Evolutionary conservation across 2,113 vertebrate species (phyloP), one percentile per base, ranked within the genome.

Genomic region (Myotis lucifugus): DNA sequence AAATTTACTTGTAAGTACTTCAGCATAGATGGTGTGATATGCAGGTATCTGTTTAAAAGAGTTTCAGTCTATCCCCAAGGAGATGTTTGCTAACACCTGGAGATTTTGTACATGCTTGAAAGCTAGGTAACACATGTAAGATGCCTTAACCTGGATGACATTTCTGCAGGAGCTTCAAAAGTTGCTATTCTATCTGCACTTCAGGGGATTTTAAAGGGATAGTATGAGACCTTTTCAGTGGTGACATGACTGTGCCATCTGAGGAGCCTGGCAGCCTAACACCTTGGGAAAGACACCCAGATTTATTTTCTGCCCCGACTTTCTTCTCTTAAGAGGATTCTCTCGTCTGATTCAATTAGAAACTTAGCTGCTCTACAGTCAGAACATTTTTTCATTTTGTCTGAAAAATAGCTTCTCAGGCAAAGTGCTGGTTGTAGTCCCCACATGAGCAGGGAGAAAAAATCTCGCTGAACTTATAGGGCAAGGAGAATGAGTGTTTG

Each of bases 1-100:
- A 93, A 94, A 93, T 88, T 59, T 74, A 91, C 56, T 85, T 67
- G 46, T 15, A 48, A 86, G 61, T 79, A 34, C 59, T 78, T 95
- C 48, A 86, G n/a, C 61, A 90, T 21, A 76, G 61, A 40, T 25
- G 34, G 34, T 73, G 21, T 85, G 70, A 84, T 93, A 76, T 23
- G 52, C 90, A 72, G 77, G 34, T 91, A 12, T 88, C 69, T 73
- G 29, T 91, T 86, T 89, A 79, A 84, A 83, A 82, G 88, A 21
- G 34, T 56, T 74, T 90, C 72, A 87, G 54, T 95, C 76, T 42
- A 34, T 29, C 76, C 29, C 15, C 54, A 88, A 83, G 69, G 82
- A 87, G 23, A 61, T n/a, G n/a, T 50, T 74, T 76, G 78, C 67
- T 79, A 85, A 69, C 19, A 77, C n/a, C 78, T 61, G 32, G 59